Evolutionary conservation across 2,888 invertebrate species (phyloP).

Genomic region (Zygogramma bicolorata): DNA sequence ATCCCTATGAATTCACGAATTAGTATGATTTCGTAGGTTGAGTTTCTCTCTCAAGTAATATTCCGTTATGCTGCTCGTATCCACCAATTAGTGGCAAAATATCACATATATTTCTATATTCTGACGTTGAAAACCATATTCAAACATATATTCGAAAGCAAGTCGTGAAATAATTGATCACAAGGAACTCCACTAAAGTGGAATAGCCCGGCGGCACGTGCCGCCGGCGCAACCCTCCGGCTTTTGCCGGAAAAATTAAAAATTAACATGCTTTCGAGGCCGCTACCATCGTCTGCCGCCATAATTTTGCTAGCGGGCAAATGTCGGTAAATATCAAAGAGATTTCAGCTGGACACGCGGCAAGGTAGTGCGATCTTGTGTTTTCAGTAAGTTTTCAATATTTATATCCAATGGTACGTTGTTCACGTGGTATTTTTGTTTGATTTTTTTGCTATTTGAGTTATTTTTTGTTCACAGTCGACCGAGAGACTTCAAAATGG

Average conservation of each 20-base stretch:
- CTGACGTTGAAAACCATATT: too few species aligned
- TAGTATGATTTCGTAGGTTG: too few species aligned
- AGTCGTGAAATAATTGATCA: too few species aligned
- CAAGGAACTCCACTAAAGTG: background rate
- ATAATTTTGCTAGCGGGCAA: background rate
- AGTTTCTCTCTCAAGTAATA: too few species aligned
- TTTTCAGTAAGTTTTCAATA: background rate
- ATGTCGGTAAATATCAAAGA: constrained; percentile 5
- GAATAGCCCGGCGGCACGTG: too few species aligned
- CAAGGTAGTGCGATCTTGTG: background rate
- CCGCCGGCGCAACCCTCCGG: background rate
- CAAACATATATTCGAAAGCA: too few species aligned
- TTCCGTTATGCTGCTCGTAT: too few species aligned
- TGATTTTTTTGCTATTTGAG: background rate
- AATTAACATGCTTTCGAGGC: background rate
- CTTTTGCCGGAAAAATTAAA: background rate
- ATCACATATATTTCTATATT: too few species aligned
- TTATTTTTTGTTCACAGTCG: too few species aligned
- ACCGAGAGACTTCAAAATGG: background rate
- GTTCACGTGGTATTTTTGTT: background rate
- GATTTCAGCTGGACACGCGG: background rate
- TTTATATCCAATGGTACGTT: constrained; percentile 6
- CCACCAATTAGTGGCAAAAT: too few species aligned
- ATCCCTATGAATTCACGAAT: too few species aligned
- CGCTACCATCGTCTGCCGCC: background rate